phyloP scores from a whole-genome alignment of 2,113 vertebrate species.

The Pseudorhombus dupliciocellatus region DNA sequence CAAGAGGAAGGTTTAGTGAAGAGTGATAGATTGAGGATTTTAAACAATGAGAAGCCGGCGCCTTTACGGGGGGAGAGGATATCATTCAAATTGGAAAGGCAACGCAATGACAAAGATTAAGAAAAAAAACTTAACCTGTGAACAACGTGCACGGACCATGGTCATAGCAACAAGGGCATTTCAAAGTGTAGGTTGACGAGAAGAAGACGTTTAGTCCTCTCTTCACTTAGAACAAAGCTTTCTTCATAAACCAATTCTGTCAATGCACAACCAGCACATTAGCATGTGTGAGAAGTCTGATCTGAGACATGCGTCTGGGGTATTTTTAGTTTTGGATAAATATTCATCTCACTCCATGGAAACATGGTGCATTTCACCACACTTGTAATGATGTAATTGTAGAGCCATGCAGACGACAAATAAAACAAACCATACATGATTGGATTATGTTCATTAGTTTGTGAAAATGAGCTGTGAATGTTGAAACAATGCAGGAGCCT shows the following conservation, averaged over 20 bases:
- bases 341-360: no score
- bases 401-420: no score
- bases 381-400: no score
- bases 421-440: no score
- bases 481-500: background rate
- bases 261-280: no score
- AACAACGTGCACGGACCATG: background rate
- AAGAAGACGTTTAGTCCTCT: background rate
- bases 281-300: no score
- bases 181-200: no score
- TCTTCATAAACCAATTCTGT: no score
- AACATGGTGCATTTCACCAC: background rate
- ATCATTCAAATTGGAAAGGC: background rate
- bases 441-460: background rate
- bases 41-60: background rate
- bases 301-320: no score
- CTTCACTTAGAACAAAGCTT: background rate
- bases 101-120: background rate
- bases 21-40: background rate
- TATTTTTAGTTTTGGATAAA: no score
- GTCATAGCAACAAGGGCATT: background rate
- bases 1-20: conserved; percentile 6
- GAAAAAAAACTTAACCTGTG: background rate
- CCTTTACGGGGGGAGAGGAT: background rate
- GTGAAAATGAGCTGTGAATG: background rate